Evolutionary conservation across 1,140 invertebrate genomes (phyloP).

Genomic region (Dendrolimus punctatus): DNA sequence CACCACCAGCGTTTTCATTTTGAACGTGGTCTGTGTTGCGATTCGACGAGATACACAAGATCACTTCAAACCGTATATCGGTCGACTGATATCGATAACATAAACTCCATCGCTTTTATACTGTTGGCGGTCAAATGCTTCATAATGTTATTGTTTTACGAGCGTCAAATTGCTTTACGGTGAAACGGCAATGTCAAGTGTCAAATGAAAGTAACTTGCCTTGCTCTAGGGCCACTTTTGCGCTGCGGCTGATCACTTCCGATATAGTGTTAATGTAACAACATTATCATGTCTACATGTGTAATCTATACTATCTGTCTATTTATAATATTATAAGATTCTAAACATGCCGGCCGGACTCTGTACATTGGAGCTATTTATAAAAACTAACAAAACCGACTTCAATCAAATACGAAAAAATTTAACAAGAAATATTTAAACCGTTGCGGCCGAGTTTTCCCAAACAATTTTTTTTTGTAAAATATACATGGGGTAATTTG

Average conservation of each 20-base stretch:
- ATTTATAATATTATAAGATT: too few species aligned
- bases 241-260: slow-evolving; percentile 13
- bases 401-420: too few species aligned
- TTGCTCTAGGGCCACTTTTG: slow-evolving; percentile 30
- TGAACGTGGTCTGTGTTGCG: slow-evolving; percentile 31
- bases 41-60: slow-evolving; percentile 19
- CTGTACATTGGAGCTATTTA: too few species aligned
- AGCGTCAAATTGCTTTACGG: slow-evolving; percentile 14
- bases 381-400: too few species aligned
- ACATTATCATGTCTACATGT: too few species aligned
- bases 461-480: too few species aligned
- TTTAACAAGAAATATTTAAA: too few species aligned
- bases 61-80: slow-evolving; percentile 27
- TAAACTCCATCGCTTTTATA: slow-evolving; percentile 24
- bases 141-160: slow-evolving; percentile 19
- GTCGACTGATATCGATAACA: slow-evolving; percentile 22
- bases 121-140: slow-evolving; percentile 20
- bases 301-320: too few species aligned
- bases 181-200: slow-evolving; percentile 44
- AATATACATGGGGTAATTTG: too few species aligned
- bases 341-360: too few species aligned
- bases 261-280: neutral
- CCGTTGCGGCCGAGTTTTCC: too few species aligned
- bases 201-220: slow-evolving; percentile 44
- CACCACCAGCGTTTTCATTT: slow-evolving; percentile 71